Base-by-base conservation (phyloP, 2,888 invertebrate species). In the Orchesellides sinensis region DNA sequence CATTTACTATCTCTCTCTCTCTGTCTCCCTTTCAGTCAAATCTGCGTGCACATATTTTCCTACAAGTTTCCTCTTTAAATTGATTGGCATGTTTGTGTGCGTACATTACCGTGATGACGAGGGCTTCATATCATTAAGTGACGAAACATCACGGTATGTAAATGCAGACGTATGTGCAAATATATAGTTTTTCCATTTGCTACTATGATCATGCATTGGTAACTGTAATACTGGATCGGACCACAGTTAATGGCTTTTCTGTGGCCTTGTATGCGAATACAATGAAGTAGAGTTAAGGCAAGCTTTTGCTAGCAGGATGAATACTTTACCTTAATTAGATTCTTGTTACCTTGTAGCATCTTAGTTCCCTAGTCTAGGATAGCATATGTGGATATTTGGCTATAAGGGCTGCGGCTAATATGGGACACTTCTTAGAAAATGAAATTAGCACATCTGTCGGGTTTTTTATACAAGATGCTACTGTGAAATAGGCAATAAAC, bases 321-420 rank as follows among this genome's bases (percentile, higher is more conserved):
- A 63, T 25, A 23, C 23, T 66, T 66, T 19, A 29, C 14, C 17
- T 32, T 75, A 65, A 75, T 75, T 66, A 29, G 40, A 56, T 75
- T 54, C 65, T 35, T 74, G 32, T 66, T 45, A 19, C 49, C 65
- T 63, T 63, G 35, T 14, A n/a, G n/a, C n/a, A n/a, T n/a, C n/a
- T n/a, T n/a, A n/a, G n/a, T 14, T 54, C 5, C 8, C 49, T 17
- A 3, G 17, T 8, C 49, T 49, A 8, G 49, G 17, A n/a, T 8
- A 17, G 19, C 5, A 49, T 17, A 12, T 21, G 2, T 59, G 59
- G 29, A 29, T 59, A 23, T 54, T 59, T 1, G 29, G 5, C 8
- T 21, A 47, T 14, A 4, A 3, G n/a, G 17, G 35, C 35, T 35
- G 35, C 35, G 6, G 12, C 35, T 35, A 8, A 12, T 35, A 12